Conservation (phyloP, 2,888 invertebrate genomes). For the Lymantria dispar region DNA sequence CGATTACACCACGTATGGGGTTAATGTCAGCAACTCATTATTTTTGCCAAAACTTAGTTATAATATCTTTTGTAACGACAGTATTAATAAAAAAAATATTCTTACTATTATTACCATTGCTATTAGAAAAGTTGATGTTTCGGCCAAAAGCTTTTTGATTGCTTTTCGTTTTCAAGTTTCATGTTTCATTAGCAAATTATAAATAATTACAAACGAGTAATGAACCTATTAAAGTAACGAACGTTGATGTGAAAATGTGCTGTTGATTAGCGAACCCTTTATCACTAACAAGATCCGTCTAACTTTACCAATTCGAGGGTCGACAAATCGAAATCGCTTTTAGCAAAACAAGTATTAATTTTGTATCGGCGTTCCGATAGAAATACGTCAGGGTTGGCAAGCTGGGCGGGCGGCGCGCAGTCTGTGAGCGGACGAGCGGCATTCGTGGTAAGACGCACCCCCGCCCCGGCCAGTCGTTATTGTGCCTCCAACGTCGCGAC, state of each 20-base stretch:
- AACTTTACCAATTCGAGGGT: slow-evolving; percentile 76
- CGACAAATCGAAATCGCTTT: slow-evolving; percentile 81
- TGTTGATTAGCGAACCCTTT: slow-evolving; percentile 74
- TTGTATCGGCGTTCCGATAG: slow-evolving; percentile 64
- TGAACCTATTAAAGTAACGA: slow-evolving; percentile 39
- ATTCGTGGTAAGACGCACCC: slow-evolving; percentile 34
- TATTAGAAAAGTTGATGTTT: no score
- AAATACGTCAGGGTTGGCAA: slow-evolving; percentile 24
- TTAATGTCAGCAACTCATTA: no score
- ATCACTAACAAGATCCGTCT: slow-evolving; percentile 77
- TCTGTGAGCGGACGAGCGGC: slow-evolving; percentile 41
- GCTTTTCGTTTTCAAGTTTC: neutral
- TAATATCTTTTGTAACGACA: no score
- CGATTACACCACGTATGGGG: no score
- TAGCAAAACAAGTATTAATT: slow-evolving; percentile 82
- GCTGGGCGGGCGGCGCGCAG: slow-evolving; percentile 67
- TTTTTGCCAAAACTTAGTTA: no score
- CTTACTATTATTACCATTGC: no score
- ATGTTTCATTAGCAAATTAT: neutral
- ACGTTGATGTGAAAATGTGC: slow-evolving; percentile 44
- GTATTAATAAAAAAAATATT: no score
- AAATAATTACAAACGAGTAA: slow-evolving; percentile 18
- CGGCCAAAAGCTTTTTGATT: no score
- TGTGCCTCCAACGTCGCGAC: slow-evolving; percentile 56
- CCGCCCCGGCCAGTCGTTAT: slow-evolving; percentile 68